Percentiles rank a stretch among this genome's conserved stretches.
Conservation (phyloP, 2,888 invertebrate genomes). For the Charanyca ferruginea region DNA sequence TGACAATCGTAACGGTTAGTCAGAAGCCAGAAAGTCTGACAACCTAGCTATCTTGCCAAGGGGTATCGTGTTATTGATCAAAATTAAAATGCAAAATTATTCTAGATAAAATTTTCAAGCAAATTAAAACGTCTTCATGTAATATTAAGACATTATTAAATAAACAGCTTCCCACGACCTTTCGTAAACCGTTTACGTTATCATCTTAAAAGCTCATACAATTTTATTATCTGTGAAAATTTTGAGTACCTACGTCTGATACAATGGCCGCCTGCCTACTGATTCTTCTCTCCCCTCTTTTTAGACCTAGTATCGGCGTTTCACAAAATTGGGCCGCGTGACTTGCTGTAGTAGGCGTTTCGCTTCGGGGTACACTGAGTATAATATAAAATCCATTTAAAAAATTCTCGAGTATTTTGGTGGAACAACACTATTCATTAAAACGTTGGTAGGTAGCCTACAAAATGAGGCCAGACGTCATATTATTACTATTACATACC, state of each 20-base stretch:
- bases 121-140: constrained; percentile 16
- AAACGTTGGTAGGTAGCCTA: background rate
- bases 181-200: constrained; percentile 27
- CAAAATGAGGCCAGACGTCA: background rate
- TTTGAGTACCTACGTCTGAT: constrained; percentile 15
- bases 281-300: constrained; percentile 71
- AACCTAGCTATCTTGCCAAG: no score
- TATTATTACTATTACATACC: background rate
- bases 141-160: constrained; percentile 7
- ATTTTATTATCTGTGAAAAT: constrained; percentile 32
- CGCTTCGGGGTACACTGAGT: constrained; percentile 63
- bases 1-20: no score
- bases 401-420: background rate
- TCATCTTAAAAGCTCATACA: constrained; percentile 28
- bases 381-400: background rate
- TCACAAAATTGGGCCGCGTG: constrained; percentile 85
- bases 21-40: no score
- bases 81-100: constrained; percentile 17
- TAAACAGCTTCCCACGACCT: constrained; percentile 13
- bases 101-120: background rate
- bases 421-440: background rate
- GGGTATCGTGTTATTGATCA: no score
- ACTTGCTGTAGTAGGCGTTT: constrained; percentile 80
- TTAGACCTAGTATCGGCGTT: constrained; percentile 77
- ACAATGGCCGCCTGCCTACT: constrained; percentile 27